Percentiles rank a stretch among this genome's conserved stretches.
These are phyloP conservation scores for Paedocypris micromegethes DNA, from an alignment of 2,797 vertebrate species.

Conservation along the genomic window DNA sequence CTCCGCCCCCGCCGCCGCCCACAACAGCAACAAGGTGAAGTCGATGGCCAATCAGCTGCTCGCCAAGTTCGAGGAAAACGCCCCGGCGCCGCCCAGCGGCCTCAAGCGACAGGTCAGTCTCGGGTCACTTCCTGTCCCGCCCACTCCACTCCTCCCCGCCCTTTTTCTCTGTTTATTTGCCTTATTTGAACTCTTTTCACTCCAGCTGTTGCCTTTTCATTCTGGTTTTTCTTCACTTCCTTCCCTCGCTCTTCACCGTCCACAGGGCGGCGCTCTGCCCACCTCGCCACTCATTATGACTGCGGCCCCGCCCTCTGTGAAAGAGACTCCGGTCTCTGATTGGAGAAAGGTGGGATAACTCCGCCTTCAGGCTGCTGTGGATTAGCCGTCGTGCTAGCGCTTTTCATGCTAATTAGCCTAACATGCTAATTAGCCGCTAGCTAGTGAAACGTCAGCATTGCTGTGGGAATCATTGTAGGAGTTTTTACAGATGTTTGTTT, in stretches of 20 bases:
- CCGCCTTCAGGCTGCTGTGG: too few species aligned
- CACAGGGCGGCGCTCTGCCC: slow-evolving; percentile 71
- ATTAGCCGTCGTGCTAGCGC: too few species aligned
- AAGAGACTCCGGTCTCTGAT: slow-evolving; percentile 76
- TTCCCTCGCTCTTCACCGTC: slow-evolving; percentile 45
- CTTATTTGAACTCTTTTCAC: too few species aligned
- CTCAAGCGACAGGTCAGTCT: slow-evolving; percentile 84
- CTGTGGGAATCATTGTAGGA: too few species aligned
- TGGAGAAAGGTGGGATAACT: slow-evolving; percentile 82
- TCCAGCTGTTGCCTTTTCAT: slow-evolving; percentile 39
- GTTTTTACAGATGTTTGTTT: too few species aligned
- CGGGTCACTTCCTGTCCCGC: background rate
- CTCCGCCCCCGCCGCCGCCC: slow-evolving; percentile 54
- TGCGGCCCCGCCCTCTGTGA: slow-evolving; percentile 63
- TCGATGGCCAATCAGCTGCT: slow-evolving; percentile 94
- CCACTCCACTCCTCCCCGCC: too few species aligned
- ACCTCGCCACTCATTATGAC: slow-evolving; percentile 77
- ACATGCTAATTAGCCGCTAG: too few species aligned
- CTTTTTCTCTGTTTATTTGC: too few species aligned
- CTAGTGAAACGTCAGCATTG: too few species aligned
- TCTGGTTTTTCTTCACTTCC: slow-evolving; percentile 44
- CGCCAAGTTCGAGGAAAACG: slow-evolving; percentile 95
- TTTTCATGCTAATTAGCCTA: too few species aligned
- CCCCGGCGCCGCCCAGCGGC: slow-evolving; percentile 72
- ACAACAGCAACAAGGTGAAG: slow-evolving; percentile 93